Percentiles rank a stretch among this genome's conserved stretches.
Conservation (phyloP, 2,888 invertebrate species). For the Fragum fragum region DNA sequence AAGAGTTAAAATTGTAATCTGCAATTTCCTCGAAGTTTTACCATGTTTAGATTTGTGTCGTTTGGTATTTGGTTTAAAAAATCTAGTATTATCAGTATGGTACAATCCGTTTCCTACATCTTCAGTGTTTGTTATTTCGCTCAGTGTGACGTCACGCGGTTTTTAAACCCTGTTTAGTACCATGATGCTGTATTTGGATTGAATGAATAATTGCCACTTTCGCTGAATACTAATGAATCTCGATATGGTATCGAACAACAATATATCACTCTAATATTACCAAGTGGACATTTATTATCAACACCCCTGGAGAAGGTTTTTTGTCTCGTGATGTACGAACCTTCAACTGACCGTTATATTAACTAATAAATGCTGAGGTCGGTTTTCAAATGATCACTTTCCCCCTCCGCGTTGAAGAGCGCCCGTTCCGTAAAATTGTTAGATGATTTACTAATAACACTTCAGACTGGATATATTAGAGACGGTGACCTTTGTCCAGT, state of each 20-base stretch:
- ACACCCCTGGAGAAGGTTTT: constrained; percentile 19
- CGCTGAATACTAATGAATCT: constrained; percentile 26
- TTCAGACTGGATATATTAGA: constrained; percentile 37
- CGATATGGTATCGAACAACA: constrained; percentile 14
- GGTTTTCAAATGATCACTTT: constrained; percentile 58
- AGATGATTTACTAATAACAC: constrained; percentile 49
- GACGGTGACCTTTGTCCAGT: constrained; percentile 56
- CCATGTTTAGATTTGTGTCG: too few species aligned
- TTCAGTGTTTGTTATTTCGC: too few species aligned
- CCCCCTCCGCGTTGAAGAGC: constrained; percentile 1
- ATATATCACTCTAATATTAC: constrained; percentile 32
- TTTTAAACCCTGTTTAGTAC: not conserved
- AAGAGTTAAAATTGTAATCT: too few species aligned
- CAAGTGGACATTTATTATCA: constrained; percentile 26
- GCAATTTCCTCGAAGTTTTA: too few species aligned
- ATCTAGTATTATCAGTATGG: too few species aligned
- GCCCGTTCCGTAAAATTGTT: constrained; percentile 28
- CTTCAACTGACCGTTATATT: constrained; percentile 54
- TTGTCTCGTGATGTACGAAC: constrained; percentile 19
- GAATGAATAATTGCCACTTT: constrained; percentile 25
- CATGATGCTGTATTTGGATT: not conserved
- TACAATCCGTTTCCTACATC: too few species aligned
- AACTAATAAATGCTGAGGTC: constrained; percentile 51
- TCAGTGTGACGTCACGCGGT: constrained; percentile 6
- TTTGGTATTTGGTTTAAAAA: too few species aligned